Evolutionary conservation across 2,888 invertebrate species (phyloP).

Genomic region (Cotesia congregata): DNA sequence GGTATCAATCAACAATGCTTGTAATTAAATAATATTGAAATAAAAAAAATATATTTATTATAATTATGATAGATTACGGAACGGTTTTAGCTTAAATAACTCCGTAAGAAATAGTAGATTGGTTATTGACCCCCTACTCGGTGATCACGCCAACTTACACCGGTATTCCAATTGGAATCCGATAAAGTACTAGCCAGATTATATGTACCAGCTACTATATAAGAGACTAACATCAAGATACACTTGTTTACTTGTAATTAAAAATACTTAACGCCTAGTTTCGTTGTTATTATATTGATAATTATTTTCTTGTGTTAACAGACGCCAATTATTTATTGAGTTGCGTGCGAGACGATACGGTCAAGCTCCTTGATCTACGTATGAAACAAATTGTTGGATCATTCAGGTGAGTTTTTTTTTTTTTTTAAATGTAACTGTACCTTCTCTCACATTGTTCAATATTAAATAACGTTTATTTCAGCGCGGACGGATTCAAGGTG

Average conservation of each 20-base stretch:
- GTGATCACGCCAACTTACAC: conserved; percentile 37
- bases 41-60: not conserved
- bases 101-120: conserved; percentile 31
- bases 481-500: conserved; percentile 95
- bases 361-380: conserved; percentile 94
- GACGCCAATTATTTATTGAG: conserved; percentile 91
- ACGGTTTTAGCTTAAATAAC: conserved; percentile 9
- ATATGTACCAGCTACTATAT: not conserved
- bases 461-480: conserved; percentile 65
- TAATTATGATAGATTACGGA: conserved; percentile 30
- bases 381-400: conserved; percentile 93
- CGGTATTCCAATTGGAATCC: conserved; percentile 19
- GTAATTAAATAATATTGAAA: conserved; percentile 5
- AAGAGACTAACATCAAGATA: no score
- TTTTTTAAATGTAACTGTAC: not conserved
- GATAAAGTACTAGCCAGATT: not conserved
- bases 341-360: conserved; percentile 95
- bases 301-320: conserved; percentile 69
- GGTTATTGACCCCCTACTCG: conserved; percentile 28
- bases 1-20: not conserved
- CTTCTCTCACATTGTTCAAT: conserved; percentile 54
- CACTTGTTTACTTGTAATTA: not conserved
- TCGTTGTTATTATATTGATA: conserved; percentile 1
- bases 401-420: conserved; percentile 80
- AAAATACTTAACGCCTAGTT: conserved; percentile 1